phyloP scores from a whole-genome alignment of 1,140 invertebrate genomes.

The Venturia canescens region DNA sequence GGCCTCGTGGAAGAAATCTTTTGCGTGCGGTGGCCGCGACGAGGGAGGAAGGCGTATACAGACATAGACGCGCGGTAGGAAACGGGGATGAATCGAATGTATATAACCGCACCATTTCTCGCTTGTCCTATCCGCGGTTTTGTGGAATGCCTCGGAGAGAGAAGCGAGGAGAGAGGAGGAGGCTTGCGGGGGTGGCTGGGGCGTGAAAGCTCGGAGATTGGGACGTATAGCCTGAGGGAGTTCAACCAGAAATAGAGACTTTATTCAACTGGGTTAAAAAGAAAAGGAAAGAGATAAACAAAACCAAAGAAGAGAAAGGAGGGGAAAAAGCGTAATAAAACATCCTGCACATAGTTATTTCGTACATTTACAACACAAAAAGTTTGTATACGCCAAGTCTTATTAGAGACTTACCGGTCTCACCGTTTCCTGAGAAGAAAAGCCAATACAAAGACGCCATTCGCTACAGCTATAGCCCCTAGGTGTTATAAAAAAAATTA shows the following conservation, averaged over 20 bases:
- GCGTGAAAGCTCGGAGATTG: constrained; percentile 26
- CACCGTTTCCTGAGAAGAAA: neutral
- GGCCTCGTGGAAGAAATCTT: neutral
- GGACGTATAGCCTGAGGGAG: constrained; percentile 32
- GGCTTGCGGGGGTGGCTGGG: neutral
- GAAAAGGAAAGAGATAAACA: neutral
- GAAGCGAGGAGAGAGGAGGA: neutral
- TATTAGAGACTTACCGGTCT: neutral
- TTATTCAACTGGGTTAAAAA: neutral
- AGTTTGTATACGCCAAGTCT: neutral
- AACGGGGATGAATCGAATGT: neutral
- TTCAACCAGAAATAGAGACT: constrained; percentile 35
- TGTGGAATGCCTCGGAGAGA: constrained; percentile 38
- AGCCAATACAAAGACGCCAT: neutral
- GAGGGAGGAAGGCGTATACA: neutral
- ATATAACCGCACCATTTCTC: constrained; percentile 33
- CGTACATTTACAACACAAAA: neutral
- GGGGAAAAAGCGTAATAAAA: no score
- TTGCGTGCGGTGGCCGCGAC: neutral
- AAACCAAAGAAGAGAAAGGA: no score
- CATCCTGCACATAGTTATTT: neutral
- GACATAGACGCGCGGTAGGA: neutral
- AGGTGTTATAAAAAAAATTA: neutral
- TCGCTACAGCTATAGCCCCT: neutral
- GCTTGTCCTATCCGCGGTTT: constrained; percentile 37